phyloP scores from a whole-genome alignment of 2,888 invertebrate genomes.

The Tryphoninae sp. region DNA sequence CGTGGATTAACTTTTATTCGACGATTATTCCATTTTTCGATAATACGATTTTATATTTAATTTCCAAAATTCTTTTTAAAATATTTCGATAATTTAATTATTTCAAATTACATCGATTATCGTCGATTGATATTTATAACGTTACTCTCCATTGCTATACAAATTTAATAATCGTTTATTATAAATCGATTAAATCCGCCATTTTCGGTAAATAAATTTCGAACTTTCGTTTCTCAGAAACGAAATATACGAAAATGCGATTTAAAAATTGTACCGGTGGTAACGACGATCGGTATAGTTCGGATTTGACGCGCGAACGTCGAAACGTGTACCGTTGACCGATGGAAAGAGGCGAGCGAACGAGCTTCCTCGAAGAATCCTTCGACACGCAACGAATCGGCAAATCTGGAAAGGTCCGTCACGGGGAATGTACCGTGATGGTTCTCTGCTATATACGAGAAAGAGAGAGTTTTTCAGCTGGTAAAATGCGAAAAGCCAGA shows the following conservation, averaged over 20 bases:
- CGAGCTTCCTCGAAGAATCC: constrained; percentile 41
- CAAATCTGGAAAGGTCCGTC: constrained; percentile 61
- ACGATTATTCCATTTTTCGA: too few relatives aligned
- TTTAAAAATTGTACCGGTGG: constrained; percentile 10
- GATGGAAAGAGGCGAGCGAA: constrained; percentile 25
- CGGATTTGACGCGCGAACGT: constrained; percentile 38
- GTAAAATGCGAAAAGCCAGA: constrained; percentile 58
- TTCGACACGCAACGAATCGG: constrained; percentile 64
- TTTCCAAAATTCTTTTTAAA: too few relatives aligned
- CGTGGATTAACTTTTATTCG: too few relatives aligned
- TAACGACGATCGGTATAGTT: constrained; percentile 2
- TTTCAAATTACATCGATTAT: too few relatives aligned
- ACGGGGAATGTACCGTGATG: constrained; percentile 58
- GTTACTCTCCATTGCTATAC: too few relatives aligned
- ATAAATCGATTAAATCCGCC: not conserved
- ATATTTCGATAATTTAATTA: too few relatives aligned
- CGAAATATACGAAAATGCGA: not conserved
- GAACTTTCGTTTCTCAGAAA: constrained; percentile 8
- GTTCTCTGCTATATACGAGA: constrained; percentile 28
- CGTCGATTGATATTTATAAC: too few relatives aligned
- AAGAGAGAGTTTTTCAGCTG: constrained; percentile 61
- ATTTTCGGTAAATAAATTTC: not conserved
- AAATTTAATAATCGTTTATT: not conserved
- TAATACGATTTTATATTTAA: too few relatives aligned
- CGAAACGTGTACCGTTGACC: constrained; percentile 33